Evolutionary conservation across 2,797 vertebrate genomes (phyloP).

Genomic region (Rhynchonycteris naso): DNA sequence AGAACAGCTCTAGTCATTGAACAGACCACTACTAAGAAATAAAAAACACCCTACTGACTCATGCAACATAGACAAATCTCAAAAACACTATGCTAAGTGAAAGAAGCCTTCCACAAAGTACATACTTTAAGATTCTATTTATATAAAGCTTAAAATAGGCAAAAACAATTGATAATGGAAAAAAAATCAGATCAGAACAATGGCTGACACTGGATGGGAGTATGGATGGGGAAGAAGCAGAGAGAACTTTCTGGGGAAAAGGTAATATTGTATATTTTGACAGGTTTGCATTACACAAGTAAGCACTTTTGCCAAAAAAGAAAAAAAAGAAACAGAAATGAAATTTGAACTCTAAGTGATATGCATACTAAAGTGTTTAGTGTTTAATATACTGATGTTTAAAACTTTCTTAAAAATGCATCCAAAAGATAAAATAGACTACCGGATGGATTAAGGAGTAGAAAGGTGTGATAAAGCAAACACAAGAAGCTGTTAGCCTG

Average conservation of each 20-base stretch:
- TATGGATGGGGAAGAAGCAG: neutral
- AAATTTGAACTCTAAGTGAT: neutral
- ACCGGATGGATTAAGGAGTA: neutral
- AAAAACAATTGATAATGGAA: neutral
- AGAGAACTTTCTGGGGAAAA: neutral
- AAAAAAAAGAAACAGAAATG: neutral
- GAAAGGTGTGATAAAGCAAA: neutral
- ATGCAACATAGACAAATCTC: neutral
- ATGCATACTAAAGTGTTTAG: neutral
- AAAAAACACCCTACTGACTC: neutral
- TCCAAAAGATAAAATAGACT: constrained; percentile 22
- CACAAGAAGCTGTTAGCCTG: neutral
- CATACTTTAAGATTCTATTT: neutral
- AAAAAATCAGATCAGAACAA: neutral
- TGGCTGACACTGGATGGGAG: neutral
- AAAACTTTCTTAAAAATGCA: constrained; percentile 23
- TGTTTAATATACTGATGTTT: neutral
- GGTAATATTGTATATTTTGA: neutral
- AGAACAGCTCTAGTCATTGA: neutral
- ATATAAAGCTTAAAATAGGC: neutral
- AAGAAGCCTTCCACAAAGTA: neutral
- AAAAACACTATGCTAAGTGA: neutral
- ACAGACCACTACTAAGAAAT: neutral
- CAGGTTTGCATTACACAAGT: neutral
- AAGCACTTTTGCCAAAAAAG: neutral